Percentiles rank a stretch among this genome's conserved stretches.
Conservation (phyloP, 2,888 invertebrate species). For the Polydrusus cervinus region DNA sequence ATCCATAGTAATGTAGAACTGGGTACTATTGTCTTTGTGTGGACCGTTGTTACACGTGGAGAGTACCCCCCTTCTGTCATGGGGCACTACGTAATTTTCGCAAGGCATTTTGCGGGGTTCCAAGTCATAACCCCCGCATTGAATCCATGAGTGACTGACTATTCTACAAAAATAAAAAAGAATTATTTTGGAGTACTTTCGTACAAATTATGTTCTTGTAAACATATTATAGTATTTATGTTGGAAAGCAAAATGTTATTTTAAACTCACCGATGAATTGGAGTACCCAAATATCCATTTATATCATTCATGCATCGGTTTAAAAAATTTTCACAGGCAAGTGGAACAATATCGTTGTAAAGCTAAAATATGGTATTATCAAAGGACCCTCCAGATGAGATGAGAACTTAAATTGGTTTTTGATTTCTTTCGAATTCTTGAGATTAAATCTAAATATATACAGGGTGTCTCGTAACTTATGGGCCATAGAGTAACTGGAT, state of each 20-base stretch:
- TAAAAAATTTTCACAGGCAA: conserved; percentile 76
- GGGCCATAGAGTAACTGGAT: no score
- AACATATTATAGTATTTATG: no score
- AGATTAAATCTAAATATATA: no score
- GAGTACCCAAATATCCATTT: conserved; percentile 74
- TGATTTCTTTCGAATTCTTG: no score
- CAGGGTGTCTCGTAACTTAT: no score
- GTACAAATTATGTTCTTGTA: no score
- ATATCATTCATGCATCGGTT: conserved; percentile 72
- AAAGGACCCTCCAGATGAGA: no score
- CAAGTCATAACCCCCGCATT: conserved; percentile 76
- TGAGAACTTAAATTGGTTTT: no score
- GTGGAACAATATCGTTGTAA: conserved; percentile 75
- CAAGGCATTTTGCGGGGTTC: conserved; percentile 72
- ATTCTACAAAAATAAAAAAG: conserved; percentile 70
- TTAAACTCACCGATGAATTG: conserved; percentile 74
- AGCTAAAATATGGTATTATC: no score
- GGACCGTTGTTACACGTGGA: conserved; percentile 82
- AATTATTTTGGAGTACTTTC: no score
- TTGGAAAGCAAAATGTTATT: no score
- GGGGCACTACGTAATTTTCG: conserved; percentile 80
- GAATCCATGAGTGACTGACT: conserved; percentile 81
- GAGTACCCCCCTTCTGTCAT: conserved; percentile 80
- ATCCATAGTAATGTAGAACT: conserved; percentile 80
- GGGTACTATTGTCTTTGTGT: conserved; percentile 79